Base-by-base conservation (phyloP, 2,888 invertebrate genomes). In the Macrosiphum euphorbiae region DNA sequence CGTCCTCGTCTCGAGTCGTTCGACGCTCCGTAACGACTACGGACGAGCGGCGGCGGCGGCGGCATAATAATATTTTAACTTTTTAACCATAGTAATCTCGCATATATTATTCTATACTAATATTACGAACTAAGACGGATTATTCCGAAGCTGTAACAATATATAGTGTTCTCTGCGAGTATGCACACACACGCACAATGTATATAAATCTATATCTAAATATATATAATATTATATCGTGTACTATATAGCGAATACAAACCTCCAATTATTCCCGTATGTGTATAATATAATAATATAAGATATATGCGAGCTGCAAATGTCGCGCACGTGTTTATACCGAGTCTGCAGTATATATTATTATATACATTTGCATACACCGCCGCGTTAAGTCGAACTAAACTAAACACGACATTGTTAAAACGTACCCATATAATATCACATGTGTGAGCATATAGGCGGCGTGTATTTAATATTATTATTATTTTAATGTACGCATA, bases 361-460 rank as follows among this genome's bases (percentile, higher is more conserved):
- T 61, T 78, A n/a, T 35, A 35, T 26, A 2, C 44, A 78, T 90
- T 90, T 78, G 78, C 90, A 78, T 50, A 35, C 67, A n/a, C 78
- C 35, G 90, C 78, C 35, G 90, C 50, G 90, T 78, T 78, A 90
- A 90, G 78, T 78, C 67, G 78, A 84, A 90, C 90, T 8, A 35
- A 90, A 90, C 90, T 35, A 35, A 52, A 78, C 78, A 90, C 90
- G 90, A 52, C 78, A 41, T 50, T 90, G 78, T 90, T 90, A 78
- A 90, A 52, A 52, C 90, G 20, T 47, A 90, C 28, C 28, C 89
- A 20, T 87, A 20, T n/a, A 50, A 50, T 50, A n/a, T 85, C 86
- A 86, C 28, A 55, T 55, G 26, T 58, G 28, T n/a, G n/a, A n/a
- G 26, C 13, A 67, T 16, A 20, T n/a, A 20, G 78, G 88, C 55